Evolutionary conservation across 2,797 vertebrate genomes (phyloP).

Genomic region (Eleutherodactylus coqui): DNA sequence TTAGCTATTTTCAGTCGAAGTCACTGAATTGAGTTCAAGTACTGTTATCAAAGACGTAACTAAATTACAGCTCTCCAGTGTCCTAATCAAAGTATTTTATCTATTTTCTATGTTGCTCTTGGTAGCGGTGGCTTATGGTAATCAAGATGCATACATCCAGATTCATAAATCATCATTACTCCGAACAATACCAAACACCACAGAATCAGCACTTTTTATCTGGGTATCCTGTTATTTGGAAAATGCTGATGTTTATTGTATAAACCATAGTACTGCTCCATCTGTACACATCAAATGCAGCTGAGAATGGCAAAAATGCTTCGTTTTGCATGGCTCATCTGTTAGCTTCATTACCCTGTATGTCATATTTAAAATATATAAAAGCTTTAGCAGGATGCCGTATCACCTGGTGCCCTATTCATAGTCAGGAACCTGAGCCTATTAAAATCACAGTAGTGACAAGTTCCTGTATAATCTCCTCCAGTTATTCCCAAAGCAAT

Average conservation of each 20-base stretch:
- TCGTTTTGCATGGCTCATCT: background rate
- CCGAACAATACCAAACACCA: constrained; percentile 55
- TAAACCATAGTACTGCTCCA: constrained; percentile 43
- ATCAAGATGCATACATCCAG: constrained; percentile 59
- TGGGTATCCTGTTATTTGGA: constrained; percentile 55
- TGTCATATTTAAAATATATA: background rate
- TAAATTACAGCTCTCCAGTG: constrained; percentile 57
- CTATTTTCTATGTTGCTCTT: constrained; percentile 58
- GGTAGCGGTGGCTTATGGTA: constrained; percentile 52
- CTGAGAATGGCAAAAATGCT: constrained; percentile 46
- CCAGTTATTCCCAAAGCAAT: background rate
- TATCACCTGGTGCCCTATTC: background rate
- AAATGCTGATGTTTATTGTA: constrained; percentile 61
- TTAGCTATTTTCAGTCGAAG: constrained; percentile 40
- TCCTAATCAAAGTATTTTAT: constrained; percentile 63
- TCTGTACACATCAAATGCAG: constrained; percentile 56
- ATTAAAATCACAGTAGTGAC: background rate
- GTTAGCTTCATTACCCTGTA: background rate
- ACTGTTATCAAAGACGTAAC: constrained; percentile 46
- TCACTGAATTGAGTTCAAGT: constrained; percentile 26
- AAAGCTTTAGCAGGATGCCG: background rate
- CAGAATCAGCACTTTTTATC: constrained; percentile 60
- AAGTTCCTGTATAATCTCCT: background rate
- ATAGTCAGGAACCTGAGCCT: background rate
- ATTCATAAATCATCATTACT: constrained; percentile 63